Conservation (phyloP, 2,797 vertebrate species). For the Fundulus diaphanus region DNA sequence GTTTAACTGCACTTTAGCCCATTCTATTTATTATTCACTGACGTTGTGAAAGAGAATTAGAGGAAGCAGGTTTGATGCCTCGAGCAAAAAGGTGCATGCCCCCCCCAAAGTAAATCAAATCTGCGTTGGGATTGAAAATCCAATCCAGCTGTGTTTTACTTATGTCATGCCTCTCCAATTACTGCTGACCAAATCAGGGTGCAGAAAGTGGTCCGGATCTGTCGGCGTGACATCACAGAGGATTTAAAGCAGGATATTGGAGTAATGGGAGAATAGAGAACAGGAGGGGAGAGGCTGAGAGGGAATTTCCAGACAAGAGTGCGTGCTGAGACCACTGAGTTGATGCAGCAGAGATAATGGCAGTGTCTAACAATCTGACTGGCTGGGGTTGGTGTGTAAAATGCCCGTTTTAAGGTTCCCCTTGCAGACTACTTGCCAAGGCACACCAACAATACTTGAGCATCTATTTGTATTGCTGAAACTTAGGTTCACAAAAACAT, state of each 20-base stretch:
- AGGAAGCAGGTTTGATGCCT: slow-evolving; percentile 22
- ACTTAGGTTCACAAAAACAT: background rate
- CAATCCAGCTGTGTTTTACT: slow-evolving; percentile 51
- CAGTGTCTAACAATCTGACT: background rate
- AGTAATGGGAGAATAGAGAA: slow-evolving; percentile 6
- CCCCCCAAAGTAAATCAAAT: slow-evolving; percentile 49
- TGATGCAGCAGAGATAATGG: background rate
- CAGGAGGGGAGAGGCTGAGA: slow-evolving; percentile 1
- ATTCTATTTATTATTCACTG: slow-evolving; percentile 1
- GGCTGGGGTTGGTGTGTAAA: background rate
- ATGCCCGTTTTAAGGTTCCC: background rate
- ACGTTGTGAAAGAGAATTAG: slow-evolving; percentile 20
- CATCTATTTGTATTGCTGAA: too few species aligned
- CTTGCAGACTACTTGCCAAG: background rate
- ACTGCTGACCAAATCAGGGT: slow-evolving; percentile 50
- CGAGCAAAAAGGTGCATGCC: slow-evolving; percentile 34
- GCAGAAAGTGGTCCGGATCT: slow-evolving; percentile 25
- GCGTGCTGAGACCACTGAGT: background rate
- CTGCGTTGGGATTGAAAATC: slow-evolving; percentile 47
- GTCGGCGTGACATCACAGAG: slow-evolving; percentile 48
- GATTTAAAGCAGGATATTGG: slow-evolving; percentile 23
- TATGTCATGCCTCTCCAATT: slow-evolving; percentile 54
- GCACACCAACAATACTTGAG: too few species aligned
- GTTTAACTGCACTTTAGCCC: slow-evolving; percentile 17
- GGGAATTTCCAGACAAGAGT: slow-evolving; percentile 20